Evolutionary conservation across 2,797 vertebrate genomes (phyloP).

Genomic region (Protosalanx chinensis): DNA sequence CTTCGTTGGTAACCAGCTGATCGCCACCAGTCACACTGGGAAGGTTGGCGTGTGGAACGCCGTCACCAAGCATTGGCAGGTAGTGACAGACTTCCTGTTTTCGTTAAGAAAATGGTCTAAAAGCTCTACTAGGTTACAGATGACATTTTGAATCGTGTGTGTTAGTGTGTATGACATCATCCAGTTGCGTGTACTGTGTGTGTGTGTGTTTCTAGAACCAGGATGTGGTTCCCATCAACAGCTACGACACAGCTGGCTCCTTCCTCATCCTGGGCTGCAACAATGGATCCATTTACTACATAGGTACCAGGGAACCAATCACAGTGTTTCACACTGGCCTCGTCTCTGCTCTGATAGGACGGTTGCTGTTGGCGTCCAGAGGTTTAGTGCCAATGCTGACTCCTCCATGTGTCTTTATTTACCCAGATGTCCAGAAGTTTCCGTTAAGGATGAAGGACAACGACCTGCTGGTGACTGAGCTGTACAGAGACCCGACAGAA

Average conservation of each 20-base stretch:
- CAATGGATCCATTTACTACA: conserved; percentile 88
- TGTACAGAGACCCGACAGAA: conserved; percentile 85
- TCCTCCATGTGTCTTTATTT: not conserved
- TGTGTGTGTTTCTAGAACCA: conserved; percentile 73
- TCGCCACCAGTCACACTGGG: conserved; percentile 88
- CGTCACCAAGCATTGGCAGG: conserved; percentile 96
- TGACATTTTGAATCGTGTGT: no score
- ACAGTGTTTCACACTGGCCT: not conserved
- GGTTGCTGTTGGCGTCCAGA: not conserved
- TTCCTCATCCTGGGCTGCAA: conserved; percentile 90
- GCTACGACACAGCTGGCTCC: conserved; percentile 87
- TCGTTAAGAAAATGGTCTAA: not conserved
- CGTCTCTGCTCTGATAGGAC: not conserved
- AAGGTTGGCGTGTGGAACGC: conserved; percentile 94
- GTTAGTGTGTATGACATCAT: not conserved
- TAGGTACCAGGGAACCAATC: conserved; percentile 49
- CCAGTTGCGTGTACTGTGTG: not conserved
- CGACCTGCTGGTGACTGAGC: conserved; percentile 88
- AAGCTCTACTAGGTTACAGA: no score
- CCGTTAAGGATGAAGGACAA: conserved; percentile 94
- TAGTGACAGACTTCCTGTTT: conserved; percentile 37
- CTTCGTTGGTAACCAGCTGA: conserved; percentile 92
- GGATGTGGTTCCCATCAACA: conserved; percentile 90
- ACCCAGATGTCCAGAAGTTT: conserved; percentile 89
- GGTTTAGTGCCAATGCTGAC: not conserved